Evolutionary conservation across 2,113 vertebrate species (phyloP).

Genomic region (Herpetotheres cachinnans): DNA sequence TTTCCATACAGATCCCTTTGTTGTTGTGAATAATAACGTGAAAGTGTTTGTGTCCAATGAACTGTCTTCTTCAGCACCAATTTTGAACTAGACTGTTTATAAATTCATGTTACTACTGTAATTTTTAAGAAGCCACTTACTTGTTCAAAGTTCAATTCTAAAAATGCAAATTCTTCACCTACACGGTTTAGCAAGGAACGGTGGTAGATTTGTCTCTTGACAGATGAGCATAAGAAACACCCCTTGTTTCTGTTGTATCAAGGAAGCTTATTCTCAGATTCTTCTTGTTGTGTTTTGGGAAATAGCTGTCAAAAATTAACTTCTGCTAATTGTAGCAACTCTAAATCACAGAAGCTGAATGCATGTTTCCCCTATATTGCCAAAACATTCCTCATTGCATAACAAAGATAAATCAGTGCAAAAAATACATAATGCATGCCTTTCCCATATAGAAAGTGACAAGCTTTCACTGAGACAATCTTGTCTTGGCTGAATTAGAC

Average conservation of each 20-base stretch:
- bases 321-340: conserved; percentile 33
- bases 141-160: not conserved
- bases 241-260: not conserved
- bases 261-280: not conserved
- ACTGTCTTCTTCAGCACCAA: not conserved
- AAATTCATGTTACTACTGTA: not conserved
- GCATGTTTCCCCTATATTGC: not conserved
- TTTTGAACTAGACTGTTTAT: not conserved
- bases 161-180: not conserved
- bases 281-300: not conserved
- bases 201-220: not conserved
- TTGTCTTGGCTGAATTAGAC: conserved; percentile 4
- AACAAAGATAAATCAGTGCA: not conserved
- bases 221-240: not conserved
- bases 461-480: not conserved
- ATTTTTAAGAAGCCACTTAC: not conserved
- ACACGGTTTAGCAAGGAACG: not conserved
- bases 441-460: conserved; percentile 13
- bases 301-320: conserved; percentile 41
- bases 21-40: not conserved
- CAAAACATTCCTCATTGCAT: not conserved
- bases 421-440: conserved; percentile 53
- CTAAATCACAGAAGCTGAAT: not conserved
- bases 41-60: not conserved
- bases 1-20: not conserved